Percentiles rank a stretch among this genome's conserved stretches.
These are phyloP conservation scores for Petroica traversi DNA, from an alignment of 2,113 vertebrate species.

Conservation along the genomic window DNA sequence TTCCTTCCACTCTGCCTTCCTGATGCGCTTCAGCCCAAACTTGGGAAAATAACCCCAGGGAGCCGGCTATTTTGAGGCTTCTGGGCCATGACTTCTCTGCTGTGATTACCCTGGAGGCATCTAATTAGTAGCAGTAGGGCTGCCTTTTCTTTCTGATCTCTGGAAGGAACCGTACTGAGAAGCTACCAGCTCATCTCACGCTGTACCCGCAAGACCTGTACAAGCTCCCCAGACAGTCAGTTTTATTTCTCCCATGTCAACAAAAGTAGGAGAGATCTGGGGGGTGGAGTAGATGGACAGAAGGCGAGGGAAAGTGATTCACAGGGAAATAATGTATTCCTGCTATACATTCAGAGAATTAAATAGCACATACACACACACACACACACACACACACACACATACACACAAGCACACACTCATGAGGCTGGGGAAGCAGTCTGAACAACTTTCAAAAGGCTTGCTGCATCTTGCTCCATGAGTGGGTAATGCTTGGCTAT, in stretches of 20 bases:
- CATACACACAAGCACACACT: slow-evolving; percentile 48
- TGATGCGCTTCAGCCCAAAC: background rate
- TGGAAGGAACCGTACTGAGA: background rate
- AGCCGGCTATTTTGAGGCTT: slow-evolving; percentile 24
- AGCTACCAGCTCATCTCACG: background rate
- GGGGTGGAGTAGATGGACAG: slow-evolving; percentile 39
- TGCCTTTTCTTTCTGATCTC: slow-evolving; percentile 16
- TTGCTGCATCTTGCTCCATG: slow-evolving; percentile 64
- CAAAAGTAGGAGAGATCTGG: background rate
- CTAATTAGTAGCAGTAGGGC: background rate
- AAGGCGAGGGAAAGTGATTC: slow-evolving; percentile 32
- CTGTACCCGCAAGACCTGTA: background rate
- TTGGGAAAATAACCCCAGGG: background rate
- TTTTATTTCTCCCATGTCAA: slow-evolving; percentile 3
- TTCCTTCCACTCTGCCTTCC: background rate
- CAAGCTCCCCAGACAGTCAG: background rate
- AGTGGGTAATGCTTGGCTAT: slow-evolving; percentile 63
- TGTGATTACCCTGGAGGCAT: background rate
- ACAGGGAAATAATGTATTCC: slow-evolving; percentile 48
- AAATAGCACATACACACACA: slow-evolving; percentile 10
- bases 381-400: slow-evolving; percentile 34
- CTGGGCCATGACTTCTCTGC: background rate
- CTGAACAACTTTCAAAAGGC: slow-evolving; percentile 66
- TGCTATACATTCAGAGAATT: slow-evolving; percentile 46
- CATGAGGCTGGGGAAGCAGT: slow-evolving; percentile 51